Evolutionary conservation across 2,797 vertebrate species (phyloP).

Genomic region (Botia almorhae): DNA sequence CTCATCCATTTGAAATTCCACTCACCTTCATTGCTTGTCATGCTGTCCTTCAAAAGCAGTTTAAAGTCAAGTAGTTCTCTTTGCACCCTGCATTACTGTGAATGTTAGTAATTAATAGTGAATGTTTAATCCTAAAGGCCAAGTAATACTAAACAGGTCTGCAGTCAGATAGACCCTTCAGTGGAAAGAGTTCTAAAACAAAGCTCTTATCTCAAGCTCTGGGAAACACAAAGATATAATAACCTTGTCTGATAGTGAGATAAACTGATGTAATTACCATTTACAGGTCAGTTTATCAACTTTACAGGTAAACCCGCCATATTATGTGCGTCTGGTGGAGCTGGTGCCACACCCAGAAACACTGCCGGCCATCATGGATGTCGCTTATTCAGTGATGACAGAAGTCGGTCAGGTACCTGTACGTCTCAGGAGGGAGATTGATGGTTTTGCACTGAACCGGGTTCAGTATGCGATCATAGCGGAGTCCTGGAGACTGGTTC

Average conservation of each 20-base stretch:
- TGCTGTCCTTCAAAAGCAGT: conserved; percentile 30
- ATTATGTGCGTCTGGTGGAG: conserved; percentile 92
- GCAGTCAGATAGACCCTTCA: conserved; percentile 24
- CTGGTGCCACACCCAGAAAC: conserved; percentile 95
- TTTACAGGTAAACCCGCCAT: conserved; percentile 93
- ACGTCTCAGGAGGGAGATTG: conserved; percentile 85
- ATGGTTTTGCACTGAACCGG: conserved; percentile 93
- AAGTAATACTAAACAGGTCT: conserved; percentile 27
- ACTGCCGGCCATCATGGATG: conserved; percentile 76
- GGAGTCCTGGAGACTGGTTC: conserved; percentile 94
- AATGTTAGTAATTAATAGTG: too few species aligned
- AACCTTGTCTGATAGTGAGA: conserved; percentile 7
- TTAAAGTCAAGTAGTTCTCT: conserved; percentile 17
- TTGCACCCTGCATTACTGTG: conserved; percentile 21
- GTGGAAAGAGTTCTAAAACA: not conserved
- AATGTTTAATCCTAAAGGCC: conserved; percentile 57
- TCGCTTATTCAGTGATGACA: conserved; percentile 85
- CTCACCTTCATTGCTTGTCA: conserved; percentile 17
- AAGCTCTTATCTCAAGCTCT: conserved; percentile 22
- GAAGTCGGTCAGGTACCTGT: conserved; percentile 90
- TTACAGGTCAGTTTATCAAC: not conserved
- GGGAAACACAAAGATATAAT: conserved; percentile 24
- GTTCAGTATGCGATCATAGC: conserved; percentile 92
- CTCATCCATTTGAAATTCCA: conserved; percentile 39
- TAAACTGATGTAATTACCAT: not conserved